phyloP scores from a whole-genome alignment of 2,888 invertebrate species.

The Tanypteryx hageni region DNA sequence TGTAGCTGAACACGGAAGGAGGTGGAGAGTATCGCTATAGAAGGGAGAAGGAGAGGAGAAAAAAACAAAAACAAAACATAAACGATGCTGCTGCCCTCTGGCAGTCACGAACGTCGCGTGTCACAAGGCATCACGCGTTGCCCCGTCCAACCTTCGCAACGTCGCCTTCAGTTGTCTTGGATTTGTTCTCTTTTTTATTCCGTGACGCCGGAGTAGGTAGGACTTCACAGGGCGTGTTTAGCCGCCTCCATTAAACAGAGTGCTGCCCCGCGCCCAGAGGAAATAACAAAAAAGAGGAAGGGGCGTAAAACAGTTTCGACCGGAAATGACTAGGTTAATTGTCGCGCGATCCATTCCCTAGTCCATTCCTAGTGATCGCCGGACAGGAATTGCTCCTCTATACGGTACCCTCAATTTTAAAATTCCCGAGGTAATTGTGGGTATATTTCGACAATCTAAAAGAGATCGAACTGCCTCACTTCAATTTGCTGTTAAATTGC shows the following conservation, averaged over 20 bases:
- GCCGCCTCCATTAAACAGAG: constrained; percentile 46
- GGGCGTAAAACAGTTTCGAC: background rate
- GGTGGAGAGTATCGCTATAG: background rate
- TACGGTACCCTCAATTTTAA: background rate
- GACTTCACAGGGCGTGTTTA: constrained; percentile 29
- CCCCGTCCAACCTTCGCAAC: background rate
- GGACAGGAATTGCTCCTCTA: background rate
- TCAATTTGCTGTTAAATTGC: background rate
- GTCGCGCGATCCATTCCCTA: background rate
- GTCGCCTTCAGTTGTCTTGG: constrained; percentile 36
- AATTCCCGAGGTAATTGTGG: background rate
- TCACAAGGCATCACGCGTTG: constrained; percentile 37
- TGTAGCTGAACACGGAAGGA: background rate
- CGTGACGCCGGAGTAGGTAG: constrained; percentile 14
- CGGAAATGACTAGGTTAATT: constrained; percentile 38
- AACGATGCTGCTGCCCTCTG: background rate
- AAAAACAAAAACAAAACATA: background rate
- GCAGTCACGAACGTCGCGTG: constrained; percentile 57
- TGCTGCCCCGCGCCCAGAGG: constrained; percentile 2
- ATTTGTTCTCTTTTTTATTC: background rate
- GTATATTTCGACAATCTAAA: background rate
- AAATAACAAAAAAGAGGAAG: background rate
- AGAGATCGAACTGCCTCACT: background rate
- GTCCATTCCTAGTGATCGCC: background rate
- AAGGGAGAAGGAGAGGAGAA: background rate